Evolutionary conservation across 1,140 invertebrate species (phyloP), one percentile per base, ranked within the genome.

Genomic region (Heliothis subflexa): DNA sequence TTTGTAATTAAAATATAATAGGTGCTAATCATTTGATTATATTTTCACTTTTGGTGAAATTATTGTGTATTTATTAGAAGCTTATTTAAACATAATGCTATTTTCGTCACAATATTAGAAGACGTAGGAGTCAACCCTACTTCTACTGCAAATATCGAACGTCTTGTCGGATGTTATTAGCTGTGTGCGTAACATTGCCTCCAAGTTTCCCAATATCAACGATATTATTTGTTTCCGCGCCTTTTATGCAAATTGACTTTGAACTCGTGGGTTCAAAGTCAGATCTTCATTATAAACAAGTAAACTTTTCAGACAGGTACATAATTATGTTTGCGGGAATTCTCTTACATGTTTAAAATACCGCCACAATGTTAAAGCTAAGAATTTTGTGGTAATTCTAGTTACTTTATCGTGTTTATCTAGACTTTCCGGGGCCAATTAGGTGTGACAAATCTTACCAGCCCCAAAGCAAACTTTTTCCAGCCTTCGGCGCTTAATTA

Each of bases 181-280:
- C 82, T 85, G 71, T 81, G 54, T 80, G 68, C 72, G 75, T 78
- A 81, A 86, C 81, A 88, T 78, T 79, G 83, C 76, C 81, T 80
- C 81, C 74, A 87, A 88, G 82, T 90, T 90, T 88, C 76, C 85
- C 85, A 90, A 89, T 90, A 90, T 89, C 86, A 83, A 68, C 81
- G 81, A 84, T 88, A 87, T 86, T 85, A 89, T 85, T 88, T 83
- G 81, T 85, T 88, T 79, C 82, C 75, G 68, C 79, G 71, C 75
- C 82, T 81, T 81, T 83, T 85, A 83, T 83, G 79, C 77, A 87
- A 88, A 86, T 83, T 83, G 18, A 78, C 78, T 80, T 72, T 57
- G 62, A 80, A 79, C 78, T 83, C 73, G 52, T 66, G 18, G 62
- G 25, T 62, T 74, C 75, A 81, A n/a, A 75, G 82, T 77, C 77